These are phyloP conservation scores for Tenebrosternarchus preto DNA, from an alignment of 2,113 vertebrate genomes.

Conservation along the genomic window DNA sequence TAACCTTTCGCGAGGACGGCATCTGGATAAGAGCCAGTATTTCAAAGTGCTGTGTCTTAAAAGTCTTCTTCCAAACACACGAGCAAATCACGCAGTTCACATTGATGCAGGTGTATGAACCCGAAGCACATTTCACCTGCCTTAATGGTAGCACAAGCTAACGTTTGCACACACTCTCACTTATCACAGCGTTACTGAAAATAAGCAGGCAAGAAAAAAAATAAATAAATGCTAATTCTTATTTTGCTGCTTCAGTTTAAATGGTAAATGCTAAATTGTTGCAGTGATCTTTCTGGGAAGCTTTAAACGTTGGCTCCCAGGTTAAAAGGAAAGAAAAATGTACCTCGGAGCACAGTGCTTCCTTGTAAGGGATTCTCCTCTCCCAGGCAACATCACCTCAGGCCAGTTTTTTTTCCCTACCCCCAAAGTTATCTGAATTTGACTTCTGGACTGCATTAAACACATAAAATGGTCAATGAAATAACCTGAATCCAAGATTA, in stretches of 20 bases:
- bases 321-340: neutral
- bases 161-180: too few species aligned
- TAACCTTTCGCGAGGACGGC: slow-evolving; percentile 9
- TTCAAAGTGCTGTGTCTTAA: neutral
- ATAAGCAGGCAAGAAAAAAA: neutral
- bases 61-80: too few species aligned
- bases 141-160: too few species aligned
- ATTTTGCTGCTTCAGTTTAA: neutral
- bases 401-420: neutral
- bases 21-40: neutral
- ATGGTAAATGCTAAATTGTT: neutral
- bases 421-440: slow-evolving; percentile 23
- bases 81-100: too few species aligned
- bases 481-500: slow-evolving; percentile 11
- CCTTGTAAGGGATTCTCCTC: slow-evolving; percentile 2
- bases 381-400: slow-evolving; percentile 13
- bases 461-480: slow-evolving; percentile 1
- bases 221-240: neutral
- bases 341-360: neutral
- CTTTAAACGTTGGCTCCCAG: neutral
- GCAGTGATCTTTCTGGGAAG: neutral
- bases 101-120: too few species aligned
- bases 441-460: slow-evolving; percentile 26
- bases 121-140: too few species aligned
- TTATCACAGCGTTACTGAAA: neutral